phyloP scores from a whole-genome alignment of 2,888 invertebrate species.

The Alsophila aescularia region DNA sequence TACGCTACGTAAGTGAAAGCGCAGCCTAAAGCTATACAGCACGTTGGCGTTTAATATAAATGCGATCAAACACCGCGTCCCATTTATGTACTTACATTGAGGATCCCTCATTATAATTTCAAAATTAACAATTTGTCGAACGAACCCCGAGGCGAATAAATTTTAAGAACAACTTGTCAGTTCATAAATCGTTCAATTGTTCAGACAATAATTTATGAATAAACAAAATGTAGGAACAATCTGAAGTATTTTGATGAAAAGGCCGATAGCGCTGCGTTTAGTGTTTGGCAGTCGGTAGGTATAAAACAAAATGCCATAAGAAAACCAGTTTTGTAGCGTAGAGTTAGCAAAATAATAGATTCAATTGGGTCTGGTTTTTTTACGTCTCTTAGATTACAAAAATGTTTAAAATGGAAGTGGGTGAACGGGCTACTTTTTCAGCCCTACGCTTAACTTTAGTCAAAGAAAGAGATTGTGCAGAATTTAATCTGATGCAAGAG shows the following conservation, averaged over 20 bases:
- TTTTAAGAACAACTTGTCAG: slow-evolving; percentile 60
- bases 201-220: slow-evolving; percentile 33
- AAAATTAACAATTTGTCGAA: slow-evolving; percentile 62
- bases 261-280: slow-evolving; percentile 63
- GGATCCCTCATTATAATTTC: slow-evolving; percentile 47
- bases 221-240: slow-evolving; percentile 62
- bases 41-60: background rate
- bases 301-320: slow-evolving; percentile 56
- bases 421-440: too few species aligned
- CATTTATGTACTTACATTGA: slow-evolving; percentile 3
- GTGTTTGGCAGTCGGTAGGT: slow-evolving; percentile 56
- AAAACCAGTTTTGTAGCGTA: slow-evolving; percentile 65
- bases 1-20: background rate
- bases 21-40: background rate
- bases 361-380: background rate
- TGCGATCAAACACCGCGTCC: slow-evolving; percentile 7
- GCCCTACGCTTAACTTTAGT: too few species aligned
- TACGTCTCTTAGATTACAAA: too few species aligned
- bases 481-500: too few species aligned
- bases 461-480: too few species aligned
- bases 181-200: slow-evolving; percentile 64
- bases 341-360: slow-evolving; percentile 47
- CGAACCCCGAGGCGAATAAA: slow-evolving; percentile 42
- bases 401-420: too few species aligned
- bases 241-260: slow-evolving; percentile 68